Evolutionary conservation across 2,797 vertebrate genomes (phyloP).

Genomic region (Malacoraja senta): DNA sequence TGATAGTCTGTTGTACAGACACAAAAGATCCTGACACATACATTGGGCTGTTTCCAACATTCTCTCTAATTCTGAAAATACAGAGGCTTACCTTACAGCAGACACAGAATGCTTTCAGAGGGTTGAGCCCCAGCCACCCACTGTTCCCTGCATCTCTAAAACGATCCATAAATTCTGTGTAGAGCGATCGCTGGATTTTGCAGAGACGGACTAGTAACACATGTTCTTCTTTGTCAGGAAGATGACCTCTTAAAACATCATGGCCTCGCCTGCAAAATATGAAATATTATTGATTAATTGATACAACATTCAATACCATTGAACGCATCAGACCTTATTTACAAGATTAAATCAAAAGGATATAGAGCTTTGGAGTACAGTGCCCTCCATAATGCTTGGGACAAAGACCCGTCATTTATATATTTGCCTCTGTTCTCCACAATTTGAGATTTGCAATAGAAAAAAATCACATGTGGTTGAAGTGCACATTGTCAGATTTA

Average conservation of each 20-base stretch:
- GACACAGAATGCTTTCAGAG: constrained; percentile 95
- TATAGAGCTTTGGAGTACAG: no score
- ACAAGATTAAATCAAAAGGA: neutral
- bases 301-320: neutral
- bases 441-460: no score
- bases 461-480: no score
- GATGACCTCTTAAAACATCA: constrained; percentile 82
- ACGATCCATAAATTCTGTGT: constrained; percentile 93
- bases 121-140: constrained; percentile 94
- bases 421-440: no score
- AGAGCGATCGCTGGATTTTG: constrained; percentile 84
- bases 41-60: neutral
- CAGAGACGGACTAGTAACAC: constrained; percentile 92
- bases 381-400: no score
- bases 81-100: constrained; percentile 82
- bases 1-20: neutral
- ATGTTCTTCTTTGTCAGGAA: constrained; percentile 87
- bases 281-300: neutral
- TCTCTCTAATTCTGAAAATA: neutral
- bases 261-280: constrained; percentile 75
- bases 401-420: no score
- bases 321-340: neutral
- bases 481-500: no score
- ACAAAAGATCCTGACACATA: neutral
- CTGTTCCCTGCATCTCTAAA: constrained; percentile 92